Percentiles rank a stretch among this genome's conserved stretches.
Conservation (phyloP, 1,140 invertebrate species). For the Penaeus chinensis region DNA sequence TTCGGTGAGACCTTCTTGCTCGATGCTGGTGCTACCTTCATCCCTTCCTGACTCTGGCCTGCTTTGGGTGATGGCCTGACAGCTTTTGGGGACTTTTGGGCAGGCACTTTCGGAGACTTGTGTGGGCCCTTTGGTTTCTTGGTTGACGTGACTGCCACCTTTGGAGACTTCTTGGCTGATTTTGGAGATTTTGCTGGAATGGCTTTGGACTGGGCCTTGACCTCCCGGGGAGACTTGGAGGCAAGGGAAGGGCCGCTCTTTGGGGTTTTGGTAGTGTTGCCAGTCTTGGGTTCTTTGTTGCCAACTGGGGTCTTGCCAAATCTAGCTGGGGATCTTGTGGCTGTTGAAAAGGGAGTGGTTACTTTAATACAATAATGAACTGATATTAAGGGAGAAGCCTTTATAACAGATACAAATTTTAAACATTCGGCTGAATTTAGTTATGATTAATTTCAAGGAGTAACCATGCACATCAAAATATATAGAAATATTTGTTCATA, state of each 20-base stretch:
- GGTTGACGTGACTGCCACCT: neutral
- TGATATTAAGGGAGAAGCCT: too few species aligned
- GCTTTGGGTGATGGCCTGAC: neutral
- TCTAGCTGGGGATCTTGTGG: constrained; percentile 6
- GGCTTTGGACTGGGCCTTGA: too few species aligned
- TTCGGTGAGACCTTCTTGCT: neutral
- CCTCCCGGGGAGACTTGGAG: too few species aligned
- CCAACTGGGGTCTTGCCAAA: constrained; percentile 6
- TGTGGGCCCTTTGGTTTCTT: neutral
- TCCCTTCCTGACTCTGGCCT: too few species aligned
- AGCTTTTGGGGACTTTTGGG: neutral
- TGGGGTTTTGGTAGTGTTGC: neutral
- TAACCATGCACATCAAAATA: too few species aligned
- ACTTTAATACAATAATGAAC: too few species aligned
- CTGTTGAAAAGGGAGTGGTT: neutral
- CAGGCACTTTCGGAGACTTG: neutral
- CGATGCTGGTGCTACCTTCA: too few species aligned
- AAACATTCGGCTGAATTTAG: too few species aligned
- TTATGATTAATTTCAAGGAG: too few species aligned
- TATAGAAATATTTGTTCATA: too few species aligned
- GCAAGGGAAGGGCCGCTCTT: too few species aligned
- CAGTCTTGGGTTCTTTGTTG: neutral
- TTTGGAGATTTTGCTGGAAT: neutral
- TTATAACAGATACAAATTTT: too few species aligned
- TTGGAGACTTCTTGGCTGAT: constrained; percentile 2